Evolutionary conservation across 2,113 vertebrate genomes (phyloP).

Genomic region (Poecile atricapillus): DNA sequence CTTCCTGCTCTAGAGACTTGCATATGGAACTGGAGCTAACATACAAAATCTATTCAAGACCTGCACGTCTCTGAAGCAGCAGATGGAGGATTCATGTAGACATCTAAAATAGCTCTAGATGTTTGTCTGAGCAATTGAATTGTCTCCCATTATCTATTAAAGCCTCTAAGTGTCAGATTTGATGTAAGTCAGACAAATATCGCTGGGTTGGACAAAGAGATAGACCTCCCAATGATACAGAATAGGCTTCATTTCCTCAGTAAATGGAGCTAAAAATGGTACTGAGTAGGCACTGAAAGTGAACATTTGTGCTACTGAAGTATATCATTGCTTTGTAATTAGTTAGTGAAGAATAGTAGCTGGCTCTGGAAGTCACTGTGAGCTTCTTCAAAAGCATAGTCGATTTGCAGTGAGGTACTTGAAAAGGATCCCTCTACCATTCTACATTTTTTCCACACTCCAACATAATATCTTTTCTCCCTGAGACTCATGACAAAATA

Average conservation of each 20-base stretch:
- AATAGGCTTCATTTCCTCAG: neutral
- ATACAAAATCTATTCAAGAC: neutral
- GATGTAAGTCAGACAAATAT: neutral
- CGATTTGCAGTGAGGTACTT: neutral
- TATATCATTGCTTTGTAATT: neutral
- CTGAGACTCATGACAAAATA: neutral
- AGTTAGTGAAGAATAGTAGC: neutral
- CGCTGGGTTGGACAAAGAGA: neutral
- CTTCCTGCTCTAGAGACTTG: neutral
- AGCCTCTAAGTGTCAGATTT: neutral
- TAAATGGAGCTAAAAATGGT: neutral
- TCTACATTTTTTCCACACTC: neutral
- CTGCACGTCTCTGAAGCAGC: neutral
- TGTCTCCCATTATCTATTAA: neutral
- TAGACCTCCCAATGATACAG: neutral
- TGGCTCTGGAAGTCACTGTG: neutral
- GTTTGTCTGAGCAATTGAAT: neutral
- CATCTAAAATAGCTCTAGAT: neutral
- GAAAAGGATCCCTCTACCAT: neutral
- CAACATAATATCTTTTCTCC: neutral
- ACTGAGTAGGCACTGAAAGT: neutral
- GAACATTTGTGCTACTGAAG: neutral
- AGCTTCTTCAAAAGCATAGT: neutral
- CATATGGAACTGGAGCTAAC: neutral
- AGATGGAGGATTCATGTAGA: neutral